phyloP scores from a whole-genome alignment of 1,140 invertebrate genomes.

The Macrocentrus cingulum region DNA sequence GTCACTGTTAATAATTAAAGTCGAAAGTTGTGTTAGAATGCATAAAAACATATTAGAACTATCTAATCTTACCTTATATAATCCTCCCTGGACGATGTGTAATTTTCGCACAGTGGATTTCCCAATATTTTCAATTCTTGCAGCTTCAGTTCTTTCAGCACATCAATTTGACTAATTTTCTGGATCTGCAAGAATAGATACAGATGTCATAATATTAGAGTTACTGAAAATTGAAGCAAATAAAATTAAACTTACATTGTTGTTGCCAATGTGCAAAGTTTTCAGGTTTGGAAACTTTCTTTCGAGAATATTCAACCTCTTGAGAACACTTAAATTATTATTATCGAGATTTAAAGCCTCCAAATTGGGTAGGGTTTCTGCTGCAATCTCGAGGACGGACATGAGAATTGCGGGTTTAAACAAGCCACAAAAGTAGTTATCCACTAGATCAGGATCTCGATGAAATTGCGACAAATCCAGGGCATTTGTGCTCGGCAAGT shows the following conservation, averaged over 20 bases:
- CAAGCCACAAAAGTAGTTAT: constrained; percentile 74
- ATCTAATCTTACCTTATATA: constrained; percentile 81
- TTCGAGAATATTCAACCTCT: constrained; percentile 65
- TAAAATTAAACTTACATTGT: constrained; percentile 75
- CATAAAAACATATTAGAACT: no score
- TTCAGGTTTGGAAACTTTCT: constrained; percentile 73
- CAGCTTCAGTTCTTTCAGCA: constrained; percentile 70
- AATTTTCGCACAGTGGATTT: constrained; percentile 80
- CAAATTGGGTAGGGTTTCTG: constrained; percentile 79
- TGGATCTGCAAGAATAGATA: no score
- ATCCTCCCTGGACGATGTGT: constrained; percentile 68
- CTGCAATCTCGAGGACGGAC: constrained; percentile 75
- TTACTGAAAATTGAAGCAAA: no score
- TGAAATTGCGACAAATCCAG: constrained; percentile 81
- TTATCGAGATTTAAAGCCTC: constrained; percentile 79
- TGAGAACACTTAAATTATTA: constrained; percentile 73
- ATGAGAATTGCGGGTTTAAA: constrained; percentile 71
- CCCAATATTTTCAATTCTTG: constrained; percentile 76
- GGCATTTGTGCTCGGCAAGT: constrained; percentile 72
- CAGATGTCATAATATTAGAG: no score
- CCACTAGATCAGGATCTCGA: constrained; percentile 71
- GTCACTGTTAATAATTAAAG: constrained; percentile 69
- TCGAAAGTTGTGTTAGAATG: constrained; percentile 44
- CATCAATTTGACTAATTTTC: constrained; percentile 69
- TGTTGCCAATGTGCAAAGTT: constrained; percentile 79